Conservation (phyloP, 2,797 vertebrate species). For the Sparus aurata region DNA sequence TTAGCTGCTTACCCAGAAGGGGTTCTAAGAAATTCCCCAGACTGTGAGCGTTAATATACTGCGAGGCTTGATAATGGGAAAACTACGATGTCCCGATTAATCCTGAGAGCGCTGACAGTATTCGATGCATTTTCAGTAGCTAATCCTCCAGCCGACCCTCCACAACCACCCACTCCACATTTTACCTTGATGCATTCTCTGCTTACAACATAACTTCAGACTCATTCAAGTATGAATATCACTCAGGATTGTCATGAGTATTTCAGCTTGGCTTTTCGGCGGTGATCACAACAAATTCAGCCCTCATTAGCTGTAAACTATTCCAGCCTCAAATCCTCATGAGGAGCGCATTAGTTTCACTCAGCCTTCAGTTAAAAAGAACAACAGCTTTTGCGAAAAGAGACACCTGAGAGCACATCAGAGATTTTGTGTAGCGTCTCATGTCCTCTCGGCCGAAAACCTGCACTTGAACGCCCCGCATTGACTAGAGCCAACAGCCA, state of each 20-base stretch:
- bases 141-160: slow-evolving; percentile 27
- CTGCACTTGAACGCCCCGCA: not conserved
- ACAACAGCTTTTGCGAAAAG: slow-evolving; percentile 23
- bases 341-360: slow-evolving; percentile 14
- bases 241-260: not conserved
- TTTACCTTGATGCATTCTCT: slow-evolving; percentile 15
- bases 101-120: slow-evolving; percentile 21
- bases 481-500: slow-evolving; percentile 4
- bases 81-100: slow-evolving; percentile 16
- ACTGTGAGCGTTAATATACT: slow-evolving; percentile 14
- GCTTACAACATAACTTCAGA: slow-evolving; percentile 17
- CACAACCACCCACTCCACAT: slow-evolving; percentile 13
- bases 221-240: slow-evolving; percentile 12
- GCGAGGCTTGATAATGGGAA: not conserved
- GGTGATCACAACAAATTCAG: slow-evolving; percentile 18
- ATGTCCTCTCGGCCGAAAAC: too few species aligned
- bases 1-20: slow-evolving; percentile 8
- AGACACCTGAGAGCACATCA: slow-evolving; percentile 25
- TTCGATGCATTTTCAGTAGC: slow-evolving; percentile 35
- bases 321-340: not conserved
- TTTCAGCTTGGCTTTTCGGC: slow-evolving; percentile 24
- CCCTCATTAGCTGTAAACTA: slow-evolving; percentile 29
- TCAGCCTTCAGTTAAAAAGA: slow-evolving; percentile 1
- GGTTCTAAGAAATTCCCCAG: slow-evolving; percentile 2
- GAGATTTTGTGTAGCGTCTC: not conserved